These are phyloP conservation scores for Standfussiana lucernea DNA, from an alignment of 2,888 invertebrate species.

Conservation along the genomic window DNA sequence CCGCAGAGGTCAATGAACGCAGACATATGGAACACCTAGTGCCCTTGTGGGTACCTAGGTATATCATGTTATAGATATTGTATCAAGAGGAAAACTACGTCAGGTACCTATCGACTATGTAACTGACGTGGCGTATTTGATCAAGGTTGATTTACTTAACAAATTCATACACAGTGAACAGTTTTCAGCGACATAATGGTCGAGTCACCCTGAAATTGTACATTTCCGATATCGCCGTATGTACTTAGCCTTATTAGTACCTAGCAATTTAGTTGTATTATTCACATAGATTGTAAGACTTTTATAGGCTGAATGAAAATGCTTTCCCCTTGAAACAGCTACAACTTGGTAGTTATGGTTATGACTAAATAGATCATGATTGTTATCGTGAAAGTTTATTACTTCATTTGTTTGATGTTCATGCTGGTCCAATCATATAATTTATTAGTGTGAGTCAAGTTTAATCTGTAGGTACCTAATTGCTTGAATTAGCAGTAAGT, in stretches of 20 bases:
- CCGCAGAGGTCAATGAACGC: slow-evolving; percentile 47
- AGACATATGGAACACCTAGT: slow-evolving; percentile 3
- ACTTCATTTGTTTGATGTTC: slow-evolving; percentile 1
- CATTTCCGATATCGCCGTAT: not conserved
- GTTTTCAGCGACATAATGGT: slow-evolving; percentile 6
- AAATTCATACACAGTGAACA: not conserved
- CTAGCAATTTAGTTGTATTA: not conserved
- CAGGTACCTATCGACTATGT: not conserved
- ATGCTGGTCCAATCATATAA: not conserved
- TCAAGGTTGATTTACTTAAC: slow-evolving; percentile 30
- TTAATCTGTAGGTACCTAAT: not conserved
- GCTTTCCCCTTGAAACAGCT: not conserved
- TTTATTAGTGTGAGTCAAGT: not conserved
- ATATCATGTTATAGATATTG: not conserved
- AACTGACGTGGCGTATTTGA: not conserved
- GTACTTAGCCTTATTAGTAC: not conserved
- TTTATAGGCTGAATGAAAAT: not conserved
- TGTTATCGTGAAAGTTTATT: not conserved
- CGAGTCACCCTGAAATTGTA: not conserved
- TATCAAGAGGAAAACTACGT: slow-evolving; percentile 27
- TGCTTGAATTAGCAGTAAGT: not conserved
- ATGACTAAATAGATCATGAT: slow-evolving; percentile 2
- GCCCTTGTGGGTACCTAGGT: not conserved
- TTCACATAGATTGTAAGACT: not conserved
- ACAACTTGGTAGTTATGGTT: not conserved